These are phyloP conservation scores for Aldrovandia affinis DNA, from an alignment of 2,797 vertebrate species.

Conservation along the genomic window DNA sequence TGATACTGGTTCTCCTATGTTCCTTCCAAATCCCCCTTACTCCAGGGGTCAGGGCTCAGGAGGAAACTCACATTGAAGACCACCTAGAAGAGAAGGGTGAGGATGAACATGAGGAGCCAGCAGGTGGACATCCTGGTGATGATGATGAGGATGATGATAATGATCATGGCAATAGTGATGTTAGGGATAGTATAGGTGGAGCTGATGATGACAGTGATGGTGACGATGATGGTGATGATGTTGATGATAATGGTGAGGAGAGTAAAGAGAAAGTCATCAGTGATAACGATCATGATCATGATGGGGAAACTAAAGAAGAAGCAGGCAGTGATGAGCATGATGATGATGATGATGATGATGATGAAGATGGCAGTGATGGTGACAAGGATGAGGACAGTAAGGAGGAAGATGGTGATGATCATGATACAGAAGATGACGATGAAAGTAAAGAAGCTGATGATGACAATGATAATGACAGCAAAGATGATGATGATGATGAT, in stretches of 20 bases:
- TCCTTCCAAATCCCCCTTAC: conserved; percentile 52
- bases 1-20: conserved; percentile 71
- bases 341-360: conserved; percentile 7
- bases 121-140: conserved; percentile 20
- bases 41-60: conserved; percentile 51
- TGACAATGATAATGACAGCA: conserved; percentile 42
- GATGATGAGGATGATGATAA: conserved; percentile 16
- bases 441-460: conserved; percentile 32
- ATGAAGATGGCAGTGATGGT: neutral
- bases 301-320: conserved; percentile 5
- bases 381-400: neutral
- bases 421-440: conserved; percentile 45
- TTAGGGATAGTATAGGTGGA: neutral
- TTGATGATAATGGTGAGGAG: conserved; percentile 25
- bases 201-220: neutral
- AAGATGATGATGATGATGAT: conserved; percentile 41
- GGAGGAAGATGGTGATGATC: neutral
- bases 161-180: conserved; percentile 1
- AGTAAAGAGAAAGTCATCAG: neutral
- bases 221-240: conserved; percentile 15
- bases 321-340: conserved; percentile 5
- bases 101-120: conserved; percentile 3
- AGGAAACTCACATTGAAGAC: neutral
- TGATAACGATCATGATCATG: neutral
- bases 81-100: neutral